Evolutionary conservation across 1,140 invertebrate species (phyloP), one percentile per base, ranked within the genome.

Genomic region (Drosophila prosaltans): DNA sequence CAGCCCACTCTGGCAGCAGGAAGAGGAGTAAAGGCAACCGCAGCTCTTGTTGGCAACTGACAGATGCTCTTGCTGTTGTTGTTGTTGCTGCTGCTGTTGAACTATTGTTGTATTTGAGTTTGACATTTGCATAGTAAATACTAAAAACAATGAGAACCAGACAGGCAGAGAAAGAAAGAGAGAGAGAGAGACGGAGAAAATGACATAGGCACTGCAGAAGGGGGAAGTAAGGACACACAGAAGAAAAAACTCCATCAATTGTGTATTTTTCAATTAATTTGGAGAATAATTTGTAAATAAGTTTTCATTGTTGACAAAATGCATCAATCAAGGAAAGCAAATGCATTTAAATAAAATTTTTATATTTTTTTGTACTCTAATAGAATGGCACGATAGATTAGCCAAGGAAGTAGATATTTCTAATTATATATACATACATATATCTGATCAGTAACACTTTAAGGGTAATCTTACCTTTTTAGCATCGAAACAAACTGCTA

Each of bases 221-320:
- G 16, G 16, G 32, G 6, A 36, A 36, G 32, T 0, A 7, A 7
- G 32, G 32, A 4, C 4, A 30, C 28, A 30, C 16, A 30, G 4
- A 36, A 7, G 2, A 30, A 63, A 75, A 64, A 43, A 40, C 24
- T 39, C 41, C 51, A 36, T 65, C 68, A 72, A 72, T 78, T 83
- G 72, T 63, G n/a, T 67, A 73, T 69, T 72, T 69, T 89, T 72
- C 66, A 84, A 89, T 81, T 84, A 84, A 81, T 80, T 78, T 80
- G 74, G 67, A 67, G 57, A 40, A 80, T 77, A 64, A 73, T 74
- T 80, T 83, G 63, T 54, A 80, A 88, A 78, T 71, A 85, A 60
- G 62, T 63, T 68, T 68, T 61, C 45, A 40, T 26, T 30, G 9
- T n/a, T 24, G 21, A 2, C n/a, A 59, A 40, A 59, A 39, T 65